Base-by-base conservation (phyloP, 2,113 vertebrate genomes). In the Cyphomyrus plagiostoma region DNA sequence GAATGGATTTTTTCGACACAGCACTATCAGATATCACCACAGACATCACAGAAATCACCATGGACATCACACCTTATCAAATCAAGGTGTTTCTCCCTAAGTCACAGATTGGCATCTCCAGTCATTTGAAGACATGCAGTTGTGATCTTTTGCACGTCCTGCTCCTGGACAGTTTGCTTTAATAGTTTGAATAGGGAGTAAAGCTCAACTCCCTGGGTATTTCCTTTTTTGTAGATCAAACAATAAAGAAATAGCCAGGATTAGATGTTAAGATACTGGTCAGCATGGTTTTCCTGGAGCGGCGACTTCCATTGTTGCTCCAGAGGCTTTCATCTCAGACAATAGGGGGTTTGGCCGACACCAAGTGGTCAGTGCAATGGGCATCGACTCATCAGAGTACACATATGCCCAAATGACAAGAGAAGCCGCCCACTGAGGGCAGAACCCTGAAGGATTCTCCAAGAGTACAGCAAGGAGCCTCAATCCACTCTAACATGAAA, bases 311-410 rank as follows among this genome's bases (percentile, higher is more conserved):
- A 90, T 91, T 91, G 90, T 91, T 90, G 3, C 48, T 30, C 4
- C 2, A 23, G 11, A 30, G 58, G 39, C 90, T 91, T 89, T 91
- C 13, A 91, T 91, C 74, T 88, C 17, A 58, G 21, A 91, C 87
- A 90, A 88, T 35, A 83, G 66, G 48, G 66, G 39, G 52, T 35
- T 53, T 15, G 9, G n/a, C 85, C 8, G 17, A 35, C 49, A 17
- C 9, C 1, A 8, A 49, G 50, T 42, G 49, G 11, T 11, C 23
- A 87, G 50, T 53, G 8, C 3, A 56, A 87, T 0, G 49, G 49
- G 49, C n/a, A 11, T 7, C 49, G 49, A 50, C 50, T 17, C n/a
- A 19, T 53, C 85, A 53, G 85, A 15, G 26, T 21, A 52, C n/a
- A 86, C 49, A 4, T 21, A 4, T 21, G 42, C 49, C 85, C 7